phyloP scores from a whole-genome alignment of 2,113 vertebrate genomes.

The Arizona elegans region DNA sequence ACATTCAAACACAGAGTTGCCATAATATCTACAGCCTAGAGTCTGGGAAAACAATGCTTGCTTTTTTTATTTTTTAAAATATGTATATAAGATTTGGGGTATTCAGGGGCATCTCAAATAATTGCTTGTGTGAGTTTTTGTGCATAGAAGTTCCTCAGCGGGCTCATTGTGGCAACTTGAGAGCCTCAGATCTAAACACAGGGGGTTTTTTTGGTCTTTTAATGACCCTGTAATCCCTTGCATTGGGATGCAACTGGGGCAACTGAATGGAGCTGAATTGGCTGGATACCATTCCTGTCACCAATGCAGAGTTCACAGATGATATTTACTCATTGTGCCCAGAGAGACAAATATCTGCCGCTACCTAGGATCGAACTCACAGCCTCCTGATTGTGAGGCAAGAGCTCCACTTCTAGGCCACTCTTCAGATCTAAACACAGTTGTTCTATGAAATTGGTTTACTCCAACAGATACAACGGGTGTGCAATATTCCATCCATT shows the following conservation, averaged over 20 bases:
- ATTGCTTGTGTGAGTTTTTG: neutral
- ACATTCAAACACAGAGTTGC: neutral
- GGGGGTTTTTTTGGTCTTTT: too few relatives aligned
- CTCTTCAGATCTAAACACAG: neutral
- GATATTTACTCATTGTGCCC: too few relatives aligned
- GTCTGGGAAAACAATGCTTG: neutral
- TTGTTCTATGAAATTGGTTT: neutral
- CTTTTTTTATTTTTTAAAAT: neutral
- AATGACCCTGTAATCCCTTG: too few relatives aligned
- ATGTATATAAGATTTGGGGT: too few relatives aligned
- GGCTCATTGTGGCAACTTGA: neutral
- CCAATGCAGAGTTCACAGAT: too few relatives aligned
- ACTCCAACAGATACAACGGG: neutral
- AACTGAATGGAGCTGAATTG: too few relatives aligned
- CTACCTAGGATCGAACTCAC: too few relatives aligned
- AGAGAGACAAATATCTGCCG: too few relatives aligned
- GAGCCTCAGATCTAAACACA: neutral
- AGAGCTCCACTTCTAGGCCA: too few relatives aligned
- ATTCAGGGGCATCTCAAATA: neutral
- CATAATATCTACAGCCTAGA: neutral
- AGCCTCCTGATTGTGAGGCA: too few relatives aligned
- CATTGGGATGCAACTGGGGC: too few relatives aligned
- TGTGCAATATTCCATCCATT: neutral
- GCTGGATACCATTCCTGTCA: too few relatives aligned
- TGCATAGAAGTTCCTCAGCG: neutral